A percentile compares a stretch with the other conserved stretches of the same genome.
These are phyloP conservation scores for Perizoma affinitatum DNA, from an alignment of 2,888 invertebrate genomes.

Conservation along the genomic window DNA sequence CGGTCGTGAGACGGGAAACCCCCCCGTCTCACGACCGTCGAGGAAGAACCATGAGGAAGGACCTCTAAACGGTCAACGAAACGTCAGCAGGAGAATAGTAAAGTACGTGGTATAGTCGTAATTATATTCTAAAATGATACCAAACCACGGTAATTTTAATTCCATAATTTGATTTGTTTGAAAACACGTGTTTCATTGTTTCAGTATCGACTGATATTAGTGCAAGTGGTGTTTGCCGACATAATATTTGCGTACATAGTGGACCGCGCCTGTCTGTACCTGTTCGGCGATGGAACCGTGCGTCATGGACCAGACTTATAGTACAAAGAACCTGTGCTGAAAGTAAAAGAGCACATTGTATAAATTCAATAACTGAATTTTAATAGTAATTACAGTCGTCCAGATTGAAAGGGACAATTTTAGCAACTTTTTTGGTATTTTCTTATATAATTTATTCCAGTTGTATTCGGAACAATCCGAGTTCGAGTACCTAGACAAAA, in stretches of 20 bases:
- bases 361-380: not conserved
- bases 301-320: slow-evolving; percentile 47
- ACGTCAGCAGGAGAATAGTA: too few relatives aligned
- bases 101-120: too few relatives aligned
- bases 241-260: slow-evolving; percentile 93
- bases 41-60: too few relatives aligned
- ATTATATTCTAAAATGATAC: too few relatives aligned
- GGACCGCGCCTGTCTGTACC: slow-evolving; percentile 93
- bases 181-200: slow-evolving; percentile 41
- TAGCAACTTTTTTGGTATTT: not conserved
- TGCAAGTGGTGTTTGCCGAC: slow-evolving; percentile 93
- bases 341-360: slow-evolving; percentile 12
- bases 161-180: too few relatives aligned
- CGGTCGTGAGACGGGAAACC: too few relatives aligned
- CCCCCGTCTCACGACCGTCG: too few relatives aligned
- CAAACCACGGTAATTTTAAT: too few relatives aligned
- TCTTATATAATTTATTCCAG: too few relatives aligned
- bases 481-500: too few relatives aligned
- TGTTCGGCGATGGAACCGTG: slow-evolving; percentile 92
- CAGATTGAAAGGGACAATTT: not conserved
- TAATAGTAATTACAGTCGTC: not conserved
- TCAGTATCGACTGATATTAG: slow-evolving; percentile 95
- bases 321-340: not conserved
- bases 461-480: too few relatives aligned
- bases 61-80: too few relatives aligned